A percentile compares a stretch with the other conserved stretches of the same genome.
Evolutionary conservation across 92 coral and sea anemone genomes (phyloP).

Genomic region (Blastomussa wellsi): DNA sequence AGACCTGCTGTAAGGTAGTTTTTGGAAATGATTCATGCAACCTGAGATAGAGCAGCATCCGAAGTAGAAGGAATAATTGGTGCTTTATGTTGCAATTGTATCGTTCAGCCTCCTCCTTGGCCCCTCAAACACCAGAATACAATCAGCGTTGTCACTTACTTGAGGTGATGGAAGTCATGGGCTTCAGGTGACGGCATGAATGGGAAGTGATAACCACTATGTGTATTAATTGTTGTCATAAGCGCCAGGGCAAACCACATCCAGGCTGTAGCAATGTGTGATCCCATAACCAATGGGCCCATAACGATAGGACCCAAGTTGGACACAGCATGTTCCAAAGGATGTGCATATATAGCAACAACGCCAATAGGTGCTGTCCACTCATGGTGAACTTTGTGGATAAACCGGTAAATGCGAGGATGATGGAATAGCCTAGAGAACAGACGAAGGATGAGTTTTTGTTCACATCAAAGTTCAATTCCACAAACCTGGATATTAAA

Average conservation of each 20-base stretch:
- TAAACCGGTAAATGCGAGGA: constrained; percentile 84
- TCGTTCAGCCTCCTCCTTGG: background rate
- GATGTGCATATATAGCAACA: constrained; percentile 86
- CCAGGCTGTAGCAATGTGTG: constrained; percentile 97
- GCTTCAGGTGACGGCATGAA: constrained; percentile 98
- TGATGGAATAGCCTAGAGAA: constrained; percentile 83
- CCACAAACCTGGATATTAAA: no score
- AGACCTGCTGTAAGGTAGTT: no score
- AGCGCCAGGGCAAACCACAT: constrained; percentile 89
- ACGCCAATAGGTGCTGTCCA: constrained; percentile 98
- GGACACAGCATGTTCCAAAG: constrained; percentile 83
- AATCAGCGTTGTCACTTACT: constrained; percentile 55
- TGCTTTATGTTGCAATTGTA: background rate
- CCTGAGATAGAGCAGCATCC: no score
- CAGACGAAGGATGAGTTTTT: background rate
- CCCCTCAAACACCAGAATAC: background rate
- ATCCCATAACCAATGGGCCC: constrained; percentile 97
- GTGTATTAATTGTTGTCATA: constrained; percentile 83
- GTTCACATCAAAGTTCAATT: background rate
- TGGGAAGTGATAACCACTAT: constrained; percentile 96
- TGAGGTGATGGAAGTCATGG: constrained; percentile 98
- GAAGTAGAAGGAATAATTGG: no score
- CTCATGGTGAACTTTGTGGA: constrained; percentile 95
- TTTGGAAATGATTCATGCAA: no score
- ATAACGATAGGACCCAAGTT: constrained; percentile 78